phyloP scores from a whole-genome alignment of 2,113 vertebrate genomes.

The Zosterops pallidus region DNA sequence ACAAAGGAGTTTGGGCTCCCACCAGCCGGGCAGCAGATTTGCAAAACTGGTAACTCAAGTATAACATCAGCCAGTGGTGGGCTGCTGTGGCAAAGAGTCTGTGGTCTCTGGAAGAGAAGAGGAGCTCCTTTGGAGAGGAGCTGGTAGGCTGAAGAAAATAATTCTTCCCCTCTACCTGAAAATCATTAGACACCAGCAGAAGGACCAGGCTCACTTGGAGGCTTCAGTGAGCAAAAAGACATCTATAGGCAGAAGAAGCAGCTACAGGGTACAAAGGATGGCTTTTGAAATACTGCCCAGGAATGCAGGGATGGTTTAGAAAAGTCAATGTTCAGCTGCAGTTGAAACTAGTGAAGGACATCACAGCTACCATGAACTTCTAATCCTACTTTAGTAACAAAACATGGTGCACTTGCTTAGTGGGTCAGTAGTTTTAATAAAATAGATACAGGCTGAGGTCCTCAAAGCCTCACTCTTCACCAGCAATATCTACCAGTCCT shows the following conservation, averaged over 20 bases:
- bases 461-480: neutral
- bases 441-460: neutral
- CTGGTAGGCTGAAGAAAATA: neutral
- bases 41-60: neutral
- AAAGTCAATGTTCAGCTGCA: neutral
- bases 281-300: neutral
- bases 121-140: neutral
- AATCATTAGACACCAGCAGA: neutral
- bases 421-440: neutral
- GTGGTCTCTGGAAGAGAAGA: neutral
- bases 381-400: neutral
- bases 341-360: neutral
- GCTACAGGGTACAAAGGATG: neutral
- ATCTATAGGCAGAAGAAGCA: neutral
- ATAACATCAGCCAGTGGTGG: neutral
- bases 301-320: neutral
- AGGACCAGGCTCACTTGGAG: neutral
- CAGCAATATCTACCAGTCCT: neutral
- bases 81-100: neutral
- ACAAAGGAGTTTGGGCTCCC: neutral
- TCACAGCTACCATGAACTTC: neutral
- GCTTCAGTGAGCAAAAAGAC: neutral
- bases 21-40: neutral
- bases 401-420: neutral
- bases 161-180: neutral